phyloP scores from a whole-genome alignment of 2,888 invertebrate species.

The Melitaea athalia region DNA sequence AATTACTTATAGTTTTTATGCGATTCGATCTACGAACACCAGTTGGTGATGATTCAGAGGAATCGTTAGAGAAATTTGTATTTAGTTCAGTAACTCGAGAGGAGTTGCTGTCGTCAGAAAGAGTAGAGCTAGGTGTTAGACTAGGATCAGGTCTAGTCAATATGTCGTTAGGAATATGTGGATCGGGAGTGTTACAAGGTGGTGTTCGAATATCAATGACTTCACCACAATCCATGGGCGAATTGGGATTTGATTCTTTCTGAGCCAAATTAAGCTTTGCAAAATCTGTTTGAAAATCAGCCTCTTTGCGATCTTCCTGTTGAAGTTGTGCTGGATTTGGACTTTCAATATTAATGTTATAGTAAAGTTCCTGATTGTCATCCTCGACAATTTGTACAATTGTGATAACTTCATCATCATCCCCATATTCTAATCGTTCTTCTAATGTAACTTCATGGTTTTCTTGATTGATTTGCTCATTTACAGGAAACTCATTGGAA shows the following conservation, averaged over 20 bases:
- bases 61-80: constrained; percentile 69
- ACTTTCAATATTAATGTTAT: constrained; percentile 69
- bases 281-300: constrained; percentile 70
- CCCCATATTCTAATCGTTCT: constrained; percentile 64
- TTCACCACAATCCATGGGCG: constrained; percentile 60
- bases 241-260: constrained; percentile 45
- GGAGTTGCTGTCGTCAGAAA: constrained; percentile 77
- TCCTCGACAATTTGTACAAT: constrained; percentile 79
- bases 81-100: constrained; percentile 66
- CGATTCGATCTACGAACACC: constrained; percentile 88
- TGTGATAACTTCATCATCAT: constrained; percentile 78
- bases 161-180: constrained; percentile 53
- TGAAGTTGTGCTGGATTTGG: constrained; percentile 51
- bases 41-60: constrained; percentile 75
- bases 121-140: constrained; percentile 71
- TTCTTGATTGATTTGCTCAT: constrained; percentile 40
- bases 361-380: constrained; percentile 71
- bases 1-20: constrained; percentile 87
- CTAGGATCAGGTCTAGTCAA: constrained; percentile 71
- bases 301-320: constrained; percentile 46
- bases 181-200: constrained; percentile 59
- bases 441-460: constrained; percentile 56
- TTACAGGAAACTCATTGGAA: constrained; percentile 5
- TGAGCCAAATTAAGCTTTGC: constrained; percentile 62
- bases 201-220: constrained; percentile 50